Base-by-base conservation (phyloP, 64 coral and sea anemone genomes). In the Montipora sp. region DNA sequence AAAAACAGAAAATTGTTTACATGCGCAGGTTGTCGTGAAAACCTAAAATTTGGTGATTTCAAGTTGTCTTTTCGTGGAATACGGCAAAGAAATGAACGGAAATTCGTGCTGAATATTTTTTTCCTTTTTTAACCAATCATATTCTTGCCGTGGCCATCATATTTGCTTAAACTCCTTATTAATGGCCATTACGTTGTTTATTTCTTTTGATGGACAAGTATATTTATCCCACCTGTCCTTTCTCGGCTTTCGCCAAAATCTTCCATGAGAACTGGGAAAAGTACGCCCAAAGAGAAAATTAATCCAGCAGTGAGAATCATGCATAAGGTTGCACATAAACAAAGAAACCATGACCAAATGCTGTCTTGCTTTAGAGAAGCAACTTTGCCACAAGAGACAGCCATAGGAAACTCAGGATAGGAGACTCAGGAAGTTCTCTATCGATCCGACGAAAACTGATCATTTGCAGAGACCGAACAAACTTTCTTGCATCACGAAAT, bases 311-410 rank as follows among this genome's bases (percentile, higher is more conserved):
- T 46, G 13, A 82, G 12, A 27, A 82, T 63, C 80, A 82, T 60
- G 57, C 80, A 61, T 65, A 60, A 27, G 7, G 80, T 63, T 5
- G 55, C 43, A 44, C 80, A 82, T 16, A 82, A 82, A 18, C 80
- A 82, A 66, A 82, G 57, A 46, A 82, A 82, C 80, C 80, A 82
- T 24, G 80, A 82, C 80, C 80, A 82, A 82, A 63, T 5, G 5
- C 80, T 82, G 80, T 82, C 80, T 63, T 82, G 80, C 80, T 82
- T 63, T 23, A 44, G 9, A 82, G 80, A 82, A 16, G 80, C 61
- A 82, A 61, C 13, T 12, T 82, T 45, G 21, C 3, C 14, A 20
- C 58, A 66, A 63, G 23, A 82, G 10, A 19, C 4, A 44, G n/a
- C 51, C 80, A 82, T 82, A 49, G 10, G 0, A 3, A 63, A 21